Percentiles rank a stretch among this genome's conserved stretches.
Evolutionary conservation across 2,797 vertebrate species (phyloP).

Genomic region (Pseudotriccus pelzelni): DNA sequence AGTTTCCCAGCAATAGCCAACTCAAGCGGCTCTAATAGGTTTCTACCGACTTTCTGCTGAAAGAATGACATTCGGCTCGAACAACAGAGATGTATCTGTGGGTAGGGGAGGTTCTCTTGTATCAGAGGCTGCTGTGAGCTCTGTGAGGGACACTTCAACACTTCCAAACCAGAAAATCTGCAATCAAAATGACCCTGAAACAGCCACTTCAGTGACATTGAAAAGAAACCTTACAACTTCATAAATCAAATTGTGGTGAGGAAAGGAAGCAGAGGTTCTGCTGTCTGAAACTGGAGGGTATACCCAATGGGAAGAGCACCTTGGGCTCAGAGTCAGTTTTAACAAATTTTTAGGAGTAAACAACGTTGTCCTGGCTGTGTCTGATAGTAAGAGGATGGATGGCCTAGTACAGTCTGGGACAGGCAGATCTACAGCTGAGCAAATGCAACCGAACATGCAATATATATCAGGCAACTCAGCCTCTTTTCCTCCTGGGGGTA

Average conservation of each 20-base stretch:
- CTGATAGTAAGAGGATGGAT: neutral
- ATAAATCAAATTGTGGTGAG: neutral
- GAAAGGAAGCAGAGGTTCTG: neutral
- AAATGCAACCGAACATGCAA: neutral
- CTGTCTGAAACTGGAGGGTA: neutral
- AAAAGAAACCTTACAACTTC: neutral
- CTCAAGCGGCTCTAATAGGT: neutral
- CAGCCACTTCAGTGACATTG: neutral
- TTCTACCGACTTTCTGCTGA: slow-evolving; percentile 3
- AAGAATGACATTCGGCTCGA: neutral
- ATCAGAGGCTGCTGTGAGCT: neutral
- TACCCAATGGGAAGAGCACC: neutral
- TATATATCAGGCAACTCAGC: neutral
- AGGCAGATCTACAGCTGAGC: slow-evolving; percentile 13
- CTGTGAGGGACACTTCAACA: neutral
- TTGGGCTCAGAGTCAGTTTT: neutral
- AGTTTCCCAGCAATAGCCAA: neutral
- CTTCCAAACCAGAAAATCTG: neutral
- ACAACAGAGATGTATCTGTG: neutral
- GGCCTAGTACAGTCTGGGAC: neutral
- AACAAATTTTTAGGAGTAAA: neutral
- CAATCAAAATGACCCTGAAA: neutral
- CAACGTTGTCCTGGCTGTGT: neutral
- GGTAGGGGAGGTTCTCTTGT: neutral
- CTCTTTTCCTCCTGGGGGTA: neutral